phyloP scores from a whole-genome alignment of 2,113 vertebrate genomes.

The Psittacus erithacus region DNA sequence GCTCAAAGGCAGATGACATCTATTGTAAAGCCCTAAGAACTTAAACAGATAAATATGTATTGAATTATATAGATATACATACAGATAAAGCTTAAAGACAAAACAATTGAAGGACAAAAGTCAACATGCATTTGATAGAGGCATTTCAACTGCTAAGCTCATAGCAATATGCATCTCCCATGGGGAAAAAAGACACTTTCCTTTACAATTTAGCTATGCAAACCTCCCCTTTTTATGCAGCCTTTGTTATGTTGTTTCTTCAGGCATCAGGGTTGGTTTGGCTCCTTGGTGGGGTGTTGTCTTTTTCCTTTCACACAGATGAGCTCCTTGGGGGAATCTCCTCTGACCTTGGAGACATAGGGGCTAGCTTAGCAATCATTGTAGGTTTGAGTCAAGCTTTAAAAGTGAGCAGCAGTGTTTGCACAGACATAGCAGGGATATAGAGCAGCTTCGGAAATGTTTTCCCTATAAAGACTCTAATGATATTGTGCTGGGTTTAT shows the following conservation, averaged over 20 bases:
- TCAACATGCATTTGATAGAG: not conserved
- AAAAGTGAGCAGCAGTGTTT: conserved; percentile 27
- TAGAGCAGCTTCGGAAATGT: not conserved
- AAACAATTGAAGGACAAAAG: not conserved
- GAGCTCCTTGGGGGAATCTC: not conserved
- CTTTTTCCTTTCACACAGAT: not conserved
- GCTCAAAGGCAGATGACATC: not conserved
- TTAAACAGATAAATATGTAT: not conserved
- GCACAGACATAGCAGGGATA: not conserved
- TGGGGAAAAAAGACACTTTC: fast-evolving
- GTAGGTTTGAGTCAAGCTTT: conserved; percentile 5
- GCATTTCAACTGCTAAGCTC: not conserved
- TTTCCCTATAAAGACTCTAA: conserved; percentile 43
- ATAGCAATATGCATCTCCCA: not conserved
- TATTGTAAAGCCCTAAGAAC: not conserved
- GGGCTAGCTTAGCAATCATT: not conserved
- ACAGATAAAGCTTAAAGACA: not conserved
- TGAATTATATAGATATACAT: not conserved
- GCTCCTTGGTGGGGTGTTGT: not conserved
- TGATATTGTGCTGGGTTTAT: conserved; percentile 26
- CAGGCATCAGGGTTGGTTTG: not conserved
- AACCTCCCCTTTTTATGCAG: not conserved
- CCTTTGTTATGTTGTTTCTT: not conserved
- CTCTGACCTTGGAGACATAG: conserved; percentile 34
- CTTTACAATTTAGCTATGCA: not conserved